Evolutionary conservation across 1,140 invertebrate genomes (phyloP).

Genomic region (Coelopa frigida): DNA sequence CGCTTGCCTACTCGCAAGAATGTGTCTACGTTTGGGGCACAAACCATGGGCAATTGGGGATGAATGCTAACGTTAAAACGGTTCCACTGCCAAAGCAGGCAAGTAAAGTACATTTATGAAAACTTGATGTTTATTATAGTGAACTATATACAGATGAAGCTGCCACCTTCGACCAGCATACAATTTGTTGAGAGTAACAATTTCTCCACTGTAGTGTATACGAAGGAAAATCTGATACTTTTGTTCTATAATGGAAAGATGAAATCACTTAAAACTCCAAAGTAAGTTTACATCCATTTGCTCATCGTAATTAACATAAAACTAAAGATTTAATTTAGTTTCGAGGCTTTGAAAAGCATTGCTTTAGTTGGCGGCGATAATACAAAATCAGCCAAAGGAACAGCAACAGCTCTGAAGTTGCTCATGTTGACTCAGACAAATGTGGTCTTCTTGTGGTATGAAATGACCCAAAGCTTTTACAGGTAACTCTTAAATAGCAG

Average conservation of each 20-base stretch:
- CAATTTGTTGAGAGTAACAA: slow-evolving; percentile 38
- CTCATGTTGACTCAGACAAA: slow-evolving; percentile 37
- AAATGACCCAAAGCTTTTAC: slow-evolving; percentile 38
- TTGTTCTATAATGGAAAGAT: slow-evolving; percentile 36
- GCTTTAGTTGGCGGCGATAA: slow-evolving; percentile 30
- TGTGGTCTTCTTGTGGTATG: slow-evolving; percentile 41
- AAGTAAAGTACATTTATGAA: slow-evolving; percentile 13
- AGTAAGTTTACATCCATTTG: slow-evolving; percentile 18
- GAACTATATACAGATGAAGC: slow-evolving; percentile 18
- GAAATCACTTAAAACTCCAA: slow-evolving; percentile 33
- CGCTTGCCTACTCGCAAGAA: slow-evolving; percentile 53
- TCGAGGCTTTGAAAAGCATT: slow-evolving; percentile 36
- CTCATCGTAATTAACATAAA: slow-evolving; percentile 1
- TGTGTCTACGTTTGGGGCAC: slow-evolving; percentile 56
- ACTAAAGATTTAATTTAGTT: slow-evolving; percentile 12
- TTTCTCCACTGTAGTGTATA: slow-evolving; percentile 34
- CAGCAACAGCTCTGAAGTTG: slow-evolving; percentile 32
- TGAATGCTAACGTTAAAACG: slow-evolving; percentile 18
- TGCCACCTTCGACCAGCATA: slow-evolving; percentile 24
- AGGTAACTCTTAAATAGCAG: slow-evolving; percentile 18
- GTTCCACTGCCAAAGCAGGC: slow-evolving; percentile 38
- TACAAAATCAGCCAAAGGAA: slow-evolving; percentile 29
- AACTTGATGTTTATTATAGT: neutral
- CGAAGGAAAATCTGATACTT: slow-evolving; percentile 25
- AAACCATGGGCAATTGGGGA: slow-evolving; percentile 65